Base-by-base conservation (phyloP, 2,113 vertebrate genomes). In the Gambusia holbrooki region DNA sequence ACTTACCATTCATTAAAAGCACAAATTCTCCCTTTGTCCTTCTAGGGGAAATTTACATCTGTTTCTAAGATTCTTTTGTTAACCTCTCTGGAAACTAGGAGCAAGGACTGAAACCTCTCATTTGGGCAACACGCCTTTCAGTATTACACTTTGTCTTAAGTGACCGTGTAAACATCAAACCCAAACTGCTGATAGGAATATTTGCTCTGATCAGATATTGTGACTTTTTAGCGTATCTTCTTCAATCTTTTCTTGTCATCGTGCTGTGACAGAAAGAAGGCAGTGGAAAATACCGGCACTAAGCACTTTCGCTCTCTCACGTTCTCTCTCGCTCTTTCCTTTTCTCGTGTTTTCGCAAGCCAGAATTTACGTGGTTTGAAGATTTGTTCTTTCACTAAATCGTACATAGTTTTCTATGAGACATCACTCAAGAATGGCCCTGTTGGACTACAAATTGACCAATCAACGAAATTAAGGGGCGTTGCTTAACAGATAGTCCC, bases 21-120 rank as follows among this genome's bases (percentile, higher is more conserved):
- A 65, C 32, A n/a, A 61, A 37, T 62, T 74, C 22, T 73, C 22
- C 29, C 64, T 19, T 75, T 74, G n/a, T 78, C 67, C 71, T 72
- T 80, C 27, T 30, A 15, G 35, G 3, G 17, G 12, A 25, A 51
- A 80, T 85, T 86, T 73, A 71, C 75, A 85, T 91, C 78, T 88
- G 64, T 84, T 82, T 75, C 6, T 29, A 33, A 69, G 28, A 35
- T 76, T 1, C 66, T 3, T 48, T 40, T 51, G 13, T 71, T 40
- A n/a, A 27, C 1, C 17, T 10, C 51, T n/a, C 12, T 10, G 74
- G 74, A 92, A 86, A 89, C 69, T 40, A 30, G 6, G 33, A 68
- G 25, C 5, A 4, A 77, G 19, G 63, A 62, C 62, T 71, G 82
- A 88, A 83, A 78, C 71, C 48, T 28, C 42, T 40, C 6, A 30